Evolutionary conservation across 2,888 invertebrate genomes (phyloP).

Genomic region (Capitulum mitella): DNA sequence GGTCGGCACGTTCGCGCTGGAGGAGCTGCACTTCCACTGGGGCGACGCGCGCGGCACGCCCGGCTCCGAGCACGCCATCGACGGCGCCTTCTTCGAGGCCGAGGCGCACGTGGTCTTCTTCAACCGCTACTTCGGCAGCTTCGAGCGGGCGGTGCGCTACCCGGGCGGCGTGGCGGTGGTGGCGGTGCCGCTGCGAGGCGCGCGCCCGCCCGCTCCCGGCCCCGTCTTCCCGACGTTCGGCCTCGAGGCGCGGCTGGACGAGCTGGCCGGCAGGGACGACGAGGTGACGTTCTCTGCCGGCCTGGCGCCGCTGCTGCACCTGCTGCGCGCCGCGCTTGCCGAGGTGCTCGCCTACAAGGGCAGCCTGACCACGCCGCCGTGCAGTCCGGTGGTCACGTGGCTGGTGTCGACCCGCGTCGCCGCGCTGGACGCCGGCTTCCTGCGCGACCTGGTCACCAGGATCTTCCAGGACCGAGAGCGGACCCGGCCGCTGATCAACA

Average conservation of each 20-base stretch:
- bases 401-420: background rate
- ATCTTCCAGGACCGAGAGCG: background rate
- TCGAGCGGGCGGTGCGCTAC: background rate
- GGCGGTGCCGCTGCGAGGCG: background rate
- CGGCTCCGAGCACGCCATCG: background rate
- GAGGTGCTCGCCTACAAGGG: background rate
- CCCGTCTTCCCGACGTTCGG: background rate
- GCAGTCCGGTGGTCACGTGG: conserved; percentile 3
- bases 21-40: background rate
- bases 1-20: background rate
- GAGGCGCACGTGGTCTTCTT: background rate
- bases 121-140: background rate
- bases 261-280: background rate
- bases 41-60: background rate
- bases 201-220: background rate
- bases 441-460: background rate
- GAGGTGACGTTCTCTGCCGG: background rate
- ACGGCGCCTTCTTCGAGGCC: background rate
- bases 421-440: background rate
- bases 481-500: background rate
- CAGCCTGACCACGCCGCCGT: background rate
- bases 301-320: background rate
- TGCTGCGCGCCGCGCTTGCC: background rate
- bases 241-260: background rate
- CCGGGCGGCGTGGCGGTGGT: background rate